phyloP scores from a whole-genome alignment of 2,888 invertebrate species.

The Schizaphis graminum region DNA sequence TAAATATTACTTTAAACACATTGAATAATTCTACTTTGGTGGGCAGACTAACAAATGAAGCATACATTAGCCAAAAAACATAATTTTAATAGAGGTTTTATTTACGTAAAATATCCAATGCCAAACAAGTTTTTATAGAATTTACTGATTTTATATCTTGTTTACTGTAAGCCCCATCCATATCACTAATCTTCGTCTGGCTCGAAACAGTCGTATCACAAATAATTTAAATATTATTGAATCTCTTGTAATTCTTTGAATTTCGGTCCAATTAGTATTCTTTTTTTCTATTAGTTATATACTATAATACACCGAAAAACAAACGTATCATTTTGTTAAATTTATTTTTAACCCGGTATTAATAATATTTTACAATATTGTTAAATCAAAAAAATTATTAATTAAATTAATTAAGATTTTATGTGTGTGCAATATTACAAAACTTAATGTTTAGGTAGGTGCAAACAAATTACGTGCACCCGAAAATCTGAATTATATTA shows the following conservation, averaged over 20 bases:
- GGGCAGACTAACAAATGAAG: neutral
- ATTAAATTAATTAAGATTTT: neutral
- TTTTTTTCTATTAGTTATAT: neutral
- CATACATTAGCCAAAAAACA: conserved; percentile 34
- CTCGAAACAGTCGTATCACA: neutral
- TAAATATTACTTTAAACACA: neutral
- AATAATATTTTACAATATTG: neutral
- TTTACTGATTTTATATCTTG: conserved; percentile 49
- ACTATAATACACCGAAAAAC: neutral
- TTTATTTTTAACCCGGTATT: neutral
- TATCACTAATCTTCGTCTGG: conserved; percentile 31
- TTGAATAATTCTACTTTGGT: conserved; percentile 27
- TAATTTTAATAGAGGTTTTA: neutral
- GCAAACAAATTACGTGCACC: neutral
- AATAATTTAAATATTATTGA: conserved; percentile 21
- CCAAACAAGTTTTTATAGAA: conserved; percentile 49
- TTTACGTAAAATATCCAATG: conserved; percentile 1
- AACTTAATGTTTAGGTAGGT: neutral
- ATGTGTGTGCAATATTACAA: neutral
- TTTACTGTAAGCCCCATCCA: neutral
- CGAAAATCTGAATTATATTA: neutral
- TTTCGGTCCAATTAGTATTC: neutral
- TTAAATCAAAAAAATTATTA: neutral
- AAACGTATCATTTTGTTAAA: neutral
- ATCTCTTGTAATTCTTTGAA: neutral